Evolutionary conservation across 1,140 invertebrate genomes (phyloP), one percentile per base, ranked within the genome.

Genomic region (Sitophilus oryzae): DNA sequence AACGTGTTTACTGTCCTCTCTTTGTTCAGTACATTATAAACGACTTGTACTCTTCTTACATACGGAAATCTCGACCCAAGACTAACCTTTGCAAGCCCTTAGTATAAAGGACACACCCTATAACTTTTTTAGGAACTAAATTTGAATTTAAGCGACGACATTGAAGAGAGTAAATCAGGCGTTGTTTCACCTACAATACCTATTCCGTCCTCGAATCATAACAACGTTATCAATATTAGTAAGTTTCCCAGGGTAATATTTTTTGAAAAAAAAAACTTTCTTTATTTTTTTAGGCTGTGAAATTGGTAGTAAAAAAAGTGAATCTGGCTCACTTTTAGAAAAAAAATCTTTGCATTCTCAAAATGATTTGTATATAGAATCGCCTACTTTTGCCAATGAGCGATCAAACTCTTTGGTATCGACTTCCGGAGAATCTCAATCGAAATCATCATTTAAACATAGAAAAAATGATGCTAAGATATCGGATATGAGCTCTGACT

Each of bases 401-500:
- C 40, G 40, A 19, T 3, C 11, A 8, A 55, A 48, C 25, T n/a
- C n/a, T n/a, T 35, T 21, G 14, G 18, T 25, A 3, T 52, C 53
- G 14, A 46, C 37, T 15, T 55, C 40, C 30, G 43, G 11, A 22
- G 42, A 15, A 35, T 50, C 25, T 16, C n/a, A n/a, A 54, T 60
- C n/a, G 50, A 65, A 44, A 64, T 59, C 23, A 57, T 59, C 20
- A 25, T 44, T 23, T n/a, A 44, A 58, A 47, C 21, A 6, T 48
- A 54, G 43, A 52, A 62, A 64, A 11, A 76, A 63, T 50, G 75
- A 78, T 15, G 78, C 76, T 37, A 85, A 85, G 71, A 89, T 95
- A 57, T 89, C 88, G 0, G 91, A 96, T 68, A 89, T 96, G 78
- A 91, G 91, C 64, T 82, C 83, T 0, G 93, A 96, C 66, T 94